Conservation (phyloP, 1,140 invertebrate genomes). For the Pogonomyrmex californicus region DNA sequence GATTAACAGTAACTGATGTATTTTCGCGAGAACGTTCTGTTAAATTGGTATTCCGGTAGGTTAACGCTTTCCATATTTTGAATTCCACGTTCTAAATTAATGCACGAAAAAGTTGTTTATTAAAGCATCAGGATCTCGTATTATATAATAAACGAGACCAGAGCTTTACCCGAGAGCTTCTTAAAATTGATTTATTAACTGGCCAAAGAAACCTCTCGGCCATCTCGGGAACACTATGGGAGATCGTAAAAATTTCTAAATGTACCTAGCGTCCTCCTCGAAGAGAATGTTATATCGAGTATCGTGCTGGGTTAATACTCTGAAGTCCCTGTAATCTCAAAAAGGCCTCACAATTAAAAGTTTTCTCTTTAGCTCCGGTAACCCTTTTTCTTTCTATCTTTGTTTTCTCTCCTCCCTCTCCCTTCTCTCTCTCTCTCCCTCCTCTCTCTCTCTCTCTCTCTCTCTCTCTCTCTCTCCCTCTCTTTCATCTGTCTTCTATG, state of each 20-base stretch:
- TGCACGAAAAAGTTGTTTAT: slow-evolving; percentile 39
- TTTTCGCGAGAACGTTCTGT: slow-evolving; percentile 34
- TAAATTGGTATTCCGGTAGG: slow-evolving; percentile 21
- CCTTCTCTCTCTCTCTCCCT: background rate
- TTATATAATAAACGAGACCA: slow-evolving; percentile 31
- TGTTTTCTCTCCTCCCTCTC: slow-evolving; percentile 11
- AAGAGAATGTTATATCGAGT: slow-evolving; percentile 44
- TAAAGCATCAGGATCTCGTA: slow-evolving; percentile 22
- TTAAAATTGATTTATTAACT: slow-evolving; percentile 64
- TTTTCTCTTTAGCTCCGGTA: slow-evolving; percentile 56
- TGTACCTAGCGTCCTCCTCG: slow-evolving; percentile 14
- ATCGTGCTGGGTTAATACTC: slow-evolving; percentile 52
- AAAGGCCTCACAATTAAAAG: slow-evolving; percentile 67
- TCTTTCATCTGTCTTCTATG: slow-evolving; percentile 33
- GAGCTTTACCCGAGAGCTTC: slow-evolving; percentile 25
- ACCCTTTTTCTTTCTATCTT: slow-evolving; percentile 43
- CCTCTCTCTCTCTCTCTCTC: background rate
- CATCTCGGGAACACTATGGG: slow-evolving; percentile 25
- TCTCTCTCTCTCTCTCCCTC: background rate
- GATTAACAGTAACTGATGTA: slow-evolving; percentile 48
- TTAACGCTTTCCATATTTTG: slow-evolving; percentile 14
- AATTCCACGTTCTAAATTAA: background rate
- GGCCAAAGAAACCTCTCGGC: slow-evolving; percentile 17
- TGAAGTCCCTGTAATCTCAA: slow-evolving; percentile 56
- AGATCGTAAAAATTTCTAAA: slow-evolving; percentile 52